phyloP scores from a whole-genome alignment of 2,797 vertebrate genomes.

The Myotis pilosus region DNA sequence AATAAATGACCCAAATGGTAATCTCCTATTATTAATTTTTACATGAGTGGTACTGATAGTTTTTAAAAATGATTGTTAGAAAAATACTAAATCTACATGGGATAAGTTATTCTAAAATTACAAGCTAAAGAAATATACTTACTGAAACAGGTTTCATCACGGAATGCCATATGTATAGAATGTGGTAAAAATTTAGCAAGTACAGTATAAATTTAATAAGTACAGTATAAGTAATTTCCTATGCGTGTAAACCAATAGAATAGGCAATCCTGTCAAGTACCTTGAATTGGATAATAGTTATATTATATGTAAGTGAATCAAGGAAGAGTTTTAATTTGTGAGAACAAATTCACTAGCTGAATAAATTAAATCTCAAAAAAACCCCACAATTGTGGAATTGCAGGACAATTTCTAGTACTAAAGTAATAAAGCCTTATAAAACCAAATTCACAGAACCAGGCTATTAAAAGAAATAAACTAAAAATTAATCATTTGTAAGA shows the following conservation, averaged over 20 bases:
- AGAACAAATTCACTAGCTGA: conserved; percentile 34
- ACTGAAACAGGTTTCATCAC: conserved; percentile 78
- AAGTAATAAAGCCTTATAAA: conserved; percentile 15
- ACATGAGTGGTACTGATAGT: conserved; percentile 69
- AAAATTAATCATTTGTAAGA: conserved; percentile 23
- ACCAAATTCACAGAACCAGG: conserved; percentile 5
- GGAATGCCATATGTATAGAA: conserved; percentile 79
- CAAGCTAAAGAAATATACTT: conserved; percentile 78
- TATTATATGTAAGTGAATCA: conserved; percentile 42
- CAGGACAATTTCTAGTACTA: conserved; percentile 9
- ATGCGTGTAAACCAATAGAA: conserved; percentile 44
- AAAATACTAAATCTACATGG: conserved; percentile 75
- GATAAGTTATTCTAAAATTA: conserved; percentile 78
- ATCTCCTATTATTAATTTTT: conserved; percentile 71
- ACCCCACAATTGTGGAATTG: not conserved
- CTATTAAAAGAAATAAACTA: conserved; percentile 30
- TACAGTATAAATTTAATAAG: conserved; percentile 68
- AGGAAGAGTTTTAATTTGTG: conserved; percentile 31
- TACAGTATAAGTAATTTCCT: conserved; percentile 63
- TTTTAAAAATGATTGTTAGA: conserved; percentile 77
- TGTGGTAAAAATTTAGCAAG: conserved; percentile 80
- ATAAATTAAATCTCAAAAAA: conserved; percentile 47
- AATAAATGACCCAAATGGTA: conserved; percentile 70
- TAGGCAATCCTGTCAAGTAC: conserved; percentile 26
- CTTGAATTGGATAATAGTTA: conserved; percentile 53